Evolutionary conservation across 2,113 vertebrate species (phyloP).

Genomic region (Lutjanus erythropterus): DNA sequence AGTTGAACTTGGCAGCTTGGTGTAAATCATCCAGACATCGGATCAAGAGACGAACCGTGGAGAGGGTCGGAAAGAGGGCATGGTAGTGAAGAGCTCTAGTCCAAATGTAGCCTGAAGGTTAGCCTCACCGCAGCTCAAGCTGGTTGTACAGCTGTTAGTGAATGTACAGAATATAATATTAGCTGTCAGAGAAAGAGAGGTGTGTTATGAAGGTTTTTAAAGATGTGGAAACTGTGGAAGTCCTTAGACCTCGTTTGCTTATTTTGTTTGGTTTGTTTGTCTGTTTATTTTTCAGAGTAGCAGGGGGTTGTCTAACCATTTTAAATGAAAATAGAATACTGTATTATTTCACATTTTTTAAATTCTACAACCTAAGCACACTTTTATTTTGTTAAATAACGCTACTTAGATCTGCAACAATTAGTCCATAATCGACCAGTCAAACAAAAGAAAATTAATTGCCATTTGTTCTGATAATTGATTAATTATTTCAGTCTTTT

Average conservation of each 20-base stretch:
- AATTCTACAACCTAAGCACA: neutral
- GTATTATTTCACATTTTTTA: too few relatives aligned
- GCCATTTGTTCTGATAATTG: too few relatives aligned
- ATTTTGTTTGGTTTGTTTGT: neutral
- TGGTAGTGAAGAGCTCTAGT: neutral
- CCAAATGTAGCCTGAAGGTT: conserved; percentile 28
- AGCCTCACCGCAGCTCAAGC: conserved; percentile 2
- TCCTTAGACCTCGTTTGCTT: neutral
- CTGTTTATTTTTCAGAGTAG: too few relatives aligned
- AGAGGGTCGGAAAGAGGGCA: conserved; percentile 5
- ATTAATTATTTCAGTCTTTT: too few relatives aligned
- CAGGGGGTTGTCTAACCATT: neutral
- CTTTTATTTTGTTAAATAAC: neutral
- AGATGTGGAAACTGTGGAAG: neutral
- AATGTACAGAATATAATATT: neutral
- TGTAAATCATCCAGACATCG: conserved; percentile 31
- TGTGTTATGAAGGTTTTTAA: neutral
- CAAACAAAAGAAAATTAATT: too few relatives aligned
- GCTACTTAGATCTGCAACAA: too few relatives aligned
- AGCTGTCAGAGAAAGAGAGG: neutral
- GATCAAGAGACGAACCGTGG: conserved; percentile 27
- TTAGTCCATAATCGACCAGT: too few relatives aligned
- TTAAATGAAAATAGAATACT: neutral
- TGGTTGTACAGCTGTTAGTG: conserved; percentile 16
- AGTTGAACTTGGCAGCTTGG: conserved; percentile 30